Percentiles rank a stretch among this genome's conserved stretches.
These are phyloP conservation scores for Vidua chalybeata DNA, from an alignment of 2,113 vertebrate genomes.

Conservation along the genomic window DNA sequence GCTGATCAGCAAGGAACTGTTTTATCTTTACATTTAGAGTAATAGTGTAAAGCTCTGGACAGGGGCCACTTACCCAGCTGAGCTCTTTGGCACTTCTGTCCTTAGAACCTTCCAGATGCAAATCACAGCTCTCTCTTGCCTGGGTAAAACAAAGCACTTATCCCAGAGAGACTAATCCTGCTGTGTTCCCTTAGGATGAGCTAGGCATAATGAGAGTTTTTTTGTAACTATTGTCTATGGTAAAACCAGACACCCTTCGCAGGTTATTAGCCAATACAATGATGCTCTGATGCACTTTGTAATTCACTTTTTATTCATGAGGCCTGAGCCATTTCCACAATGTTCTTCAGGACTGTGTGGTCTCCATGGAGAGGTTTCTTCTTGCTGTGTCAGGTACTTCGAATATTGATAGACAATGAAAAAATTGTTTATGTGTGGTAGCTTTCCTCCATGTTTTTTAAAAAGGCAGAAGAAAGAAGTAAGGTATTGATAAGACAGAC, in stretches of 20 bases:
- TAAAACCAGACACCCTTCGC: neutral
- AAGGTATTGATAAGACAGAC: neutral
- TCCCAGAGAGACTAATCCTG: neutral
- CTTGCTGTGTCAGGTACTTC: constrained; percentile 3
- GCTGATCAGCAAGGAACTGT: neutral
- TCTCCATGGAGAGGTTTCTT: neutral
- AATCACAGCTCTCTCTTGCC: neutral
- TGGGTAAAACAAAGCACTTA: neutral
- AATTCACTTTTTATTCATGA: constrained; percentile 34
- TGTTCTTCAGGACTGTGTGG: neutral
- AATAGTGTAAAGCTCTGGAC: neutral
- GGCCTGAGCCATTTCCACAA: constrained; percentile 1
- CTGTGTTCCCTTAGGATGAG: neutral
- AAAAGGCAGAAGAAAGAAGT: neutral
- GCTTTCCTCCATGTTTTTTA: neutral
- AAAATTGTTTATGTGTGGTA: neutral
- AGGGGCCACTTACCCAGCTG: neutral
- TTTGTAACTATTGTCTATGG: neutral
- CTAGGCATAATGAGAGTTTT: neutral
- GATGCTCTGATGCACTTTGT: constrained; percentile 4
- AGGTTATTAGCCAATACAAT: constrained; percentile 27
- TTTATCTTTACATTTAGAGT: neutral
- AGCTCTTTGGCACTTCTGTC: neutral
- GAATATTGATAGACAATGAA: neutral
- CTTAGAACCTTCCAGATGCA: neutral